Evolutionary conservation across 92 coral and sea anemone genomes (phyloP), one percentile per base, ranked within the genome.

Genomic region (Nematostella vectensis): DNA sequence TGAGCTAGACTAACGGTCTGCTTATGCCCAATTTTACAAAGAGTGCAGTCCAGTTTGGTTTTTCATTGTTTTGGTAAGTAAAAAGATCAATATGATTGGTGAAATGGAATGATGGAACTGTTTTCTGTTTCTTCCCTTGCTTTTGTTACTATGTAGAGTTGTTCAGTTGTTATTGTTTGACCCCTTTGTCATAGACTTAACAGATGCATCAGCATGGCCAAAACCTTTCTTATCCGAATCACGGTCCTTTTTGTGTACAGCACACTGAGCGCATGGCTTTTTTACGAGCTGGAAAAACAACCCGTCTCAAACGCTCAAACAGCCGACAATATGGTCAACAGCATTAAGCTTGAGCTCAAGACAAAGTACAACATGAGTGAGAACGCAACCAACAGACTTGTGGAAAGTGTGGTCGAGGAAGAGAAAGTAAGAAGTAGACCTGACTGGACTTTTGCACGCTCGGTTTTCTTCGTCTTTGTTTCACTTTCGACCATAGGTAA

Each of bases 271-370:
- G 51, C 51, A 11, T 45, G 51, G 51, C 4, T 45, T 11, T 45
- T 45, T 22, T 45, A 45, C 51, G 51, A 45, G 51, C 21, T 45
- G 12, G 51, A 45, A 19, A 45, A 45, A 17, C 9, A 45, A 10
- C 51, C 51, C 4, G 21, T 10, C 9, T 9, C 51, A 10, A 45
- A 45, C 51, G 12, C 4, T 11, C 4, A 19, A 11, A 22, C 51
- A 4, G 9, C 51, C 18, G 18, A 8, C 9, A 45, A 22, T 4
- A 45, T 45, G 18, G 18, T 45, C 40, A 33, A 33, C 40, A 33
- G 15, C 6, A 15, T 33, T 6, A 33, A 33, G 15, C 40, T 6
- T 33, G 40, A 33, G 15, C 40, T 33, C 15, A 15, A 33, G 15
- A 33, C 6, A 6, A 33, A 15, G 15, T 33, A 33, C 40, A 33